Percentiles rank a stretch among this genome's conserved stretches.
These are phyloP conservation scores for Plebejus melissa DNA, from an alignment of 2,888 invertebrate genomes.

Conservation along the genomic window DNA sequence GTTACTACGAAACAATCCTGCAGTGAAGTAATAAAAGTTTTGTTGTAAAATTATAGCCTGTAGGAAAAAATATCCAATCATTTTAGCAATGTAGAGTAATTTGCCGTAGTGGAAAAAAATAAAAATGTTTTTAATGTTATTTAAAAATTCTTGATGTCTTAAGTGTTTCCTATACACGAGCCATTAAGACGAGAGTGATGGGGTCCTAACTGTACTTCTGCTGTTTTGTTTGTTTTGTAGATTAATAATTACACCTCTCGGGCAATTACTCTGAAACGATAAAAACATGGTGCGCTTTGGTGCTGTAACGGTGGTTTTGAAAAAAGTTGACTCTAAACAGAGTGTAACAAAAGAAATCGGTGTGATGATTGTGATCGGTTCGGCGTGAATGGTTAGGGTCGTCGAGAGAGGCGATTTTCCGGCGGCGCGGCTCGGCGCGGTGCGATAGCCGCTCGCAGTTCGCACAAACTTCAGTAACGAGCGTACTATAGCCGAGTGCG, in stretches of 20 bases:
- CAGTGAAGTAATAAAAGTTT: background rate
- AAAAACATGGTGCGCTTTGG: conserved; percentile 34
- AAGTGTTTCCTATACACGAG: conserved; percentile 37
- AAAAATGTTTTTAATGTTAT: conserved; percentile 32
- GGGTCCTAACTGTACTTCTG: background rate
- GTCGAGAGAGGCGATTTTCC: conserved; percentile 70
- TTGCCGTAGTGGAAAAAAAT: conserved; percentile 54
- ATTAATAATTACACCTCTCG: background rate
- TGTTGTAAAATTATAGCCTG: background rate
- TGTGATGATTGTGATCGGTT: conserved; percentile 61
- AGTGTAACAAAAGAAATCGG: conserved; percentile 70
- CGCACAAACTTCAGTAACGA: conserved; percentile 53
- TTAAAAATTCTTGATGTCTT: background rate
- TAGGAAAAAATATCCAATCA: background rate
- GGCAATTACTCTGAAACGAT: background rate
- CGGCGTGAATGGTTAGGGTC: conserved; percentile 74
- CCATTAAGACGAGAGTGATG: conserved; percentile 41
- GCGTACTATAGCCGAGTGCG: conserved; percentile 54
- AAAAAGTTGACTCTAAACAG: conserved; percentile 53
- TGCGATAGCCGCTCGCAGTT: conserved; percentile 49
- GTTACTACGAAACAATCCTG: background rate
- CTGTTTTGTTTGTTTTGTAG: background rate
- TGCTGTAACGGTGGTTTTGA: conserved; percentile 44
- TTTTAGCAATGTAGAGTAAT: background rate
- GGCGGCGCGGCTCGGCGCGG: conserved; percentile 47